phyloP scores from a whole-genome alignment of 1,140 invertebrate species.

The Steinernema feltiae region DNA sequence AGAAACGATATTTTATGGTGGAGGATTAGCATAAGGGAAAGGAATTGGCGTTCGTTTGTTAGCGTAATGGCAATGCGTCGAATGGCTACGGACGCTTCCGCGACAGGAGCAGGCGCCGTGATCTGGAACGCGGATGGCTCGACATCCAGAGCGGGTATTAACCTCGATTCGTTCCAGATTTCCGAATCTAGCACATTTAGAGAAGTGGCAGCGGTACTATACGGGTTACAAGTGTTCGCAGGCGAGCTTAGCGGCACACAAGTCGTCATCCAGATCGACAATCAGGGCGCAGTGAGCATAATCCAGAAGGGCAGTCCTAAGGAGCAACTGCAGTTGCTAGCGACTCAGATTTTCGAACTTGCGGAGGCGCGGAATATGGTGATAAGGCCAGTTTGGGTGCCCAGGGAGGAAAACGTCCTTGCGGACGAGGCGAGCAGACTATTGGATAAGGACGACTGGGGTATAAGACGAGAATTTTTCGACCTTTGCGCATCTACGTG shows the following conservation, averaged over 20 bases:
- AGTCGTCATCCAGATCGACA: not conserved
- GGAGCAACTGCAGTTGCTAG: not conserved
- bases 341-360: not conserved
- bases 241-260: not conserved
- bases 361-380: not conserved
- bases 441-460: not conserved
- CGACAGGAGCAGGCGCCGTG: not conserved
- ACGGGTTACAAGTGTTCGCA: not conserved
- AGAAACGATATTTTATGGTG: not conserved
- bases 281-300: not conserved
- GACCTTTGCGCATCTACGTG: not conserved
- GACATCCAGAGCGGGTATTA: not conserved
- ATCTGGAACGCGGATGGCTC: not conserved
- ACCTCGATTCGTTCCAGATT: not conserved
- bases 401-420: not conserved
- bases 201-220: not conserved
- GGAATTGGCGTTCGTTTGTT: not conserved
- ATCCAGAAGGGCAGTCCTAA: not conserved
- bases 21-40: not conserved
- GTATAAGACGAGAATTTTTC: not conserved
- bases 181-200: not conserved
- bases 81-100: not conserved
- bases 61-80: not conserved
- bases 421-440: not conserved
- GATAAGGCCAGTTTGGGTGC: not conserved